Conservation (phyloP, 2,888 invertebrate genomes). For the Spodoptera picta region DNA sequence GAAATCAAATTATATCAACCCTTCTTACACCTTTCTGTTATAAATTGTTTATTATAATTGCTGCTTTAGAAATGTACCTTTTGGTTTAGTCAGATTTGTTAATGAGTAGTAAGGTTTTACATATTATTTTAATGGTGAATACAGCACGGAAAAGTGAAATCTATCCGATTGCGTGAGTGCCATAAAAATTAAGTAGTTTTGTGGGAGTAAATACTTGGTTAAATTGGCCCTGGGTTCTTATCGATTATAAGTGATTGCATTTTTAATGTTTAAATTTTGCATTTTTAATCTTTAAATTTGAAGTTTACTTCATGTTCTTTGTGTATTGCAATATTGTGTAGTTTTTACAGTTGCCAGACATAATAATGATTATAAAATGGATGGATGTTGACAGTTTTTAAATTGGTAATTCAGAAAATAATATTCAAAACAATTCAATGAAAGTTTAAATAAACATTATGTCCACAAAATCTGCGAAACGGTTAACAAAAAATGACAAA, state of each 20-base stretch:
- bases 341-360: too few species aligned
- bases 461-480: conserved; percentile 17
- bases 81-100: conserved; percentile 14
- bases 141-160: conserved; percentile 7
- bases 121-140: background rate
- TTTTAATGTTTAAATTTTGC: too few species aligned
- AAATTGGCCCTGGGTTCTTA: conserved; percentile 9
- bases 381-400: too few species aligned
- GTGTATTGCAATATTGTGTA: too few species aligned
- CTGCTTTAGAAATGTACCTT: background rate
- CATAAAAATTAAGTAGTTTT: conserved; percentile 19
- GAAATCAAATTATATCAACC: conserved; percentile 53
- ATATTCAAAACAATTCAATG: background rate
- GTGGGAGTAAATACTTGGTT: conserved; percentile 23
- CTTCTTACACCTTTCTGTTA: conserved; percentile 30
- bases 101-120: conserved; percentile 10
- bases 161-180: background rate
- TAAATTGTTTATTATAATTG: conserved; percentile 40
- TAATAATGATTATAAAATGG: too few species aligned
- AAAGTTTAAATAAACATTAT: background rate
- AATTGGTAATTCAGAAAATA: background rate
- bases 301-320: too few species aligned
- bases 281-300: too few species aligned
- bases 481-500: conserved; percentile 29
- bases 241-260: background rate